These are phyloP conservation scores for Psettodes erumei DNA, from an alignment of 2,113 vertebrate species.

Conservation along the genomic window DNA sequence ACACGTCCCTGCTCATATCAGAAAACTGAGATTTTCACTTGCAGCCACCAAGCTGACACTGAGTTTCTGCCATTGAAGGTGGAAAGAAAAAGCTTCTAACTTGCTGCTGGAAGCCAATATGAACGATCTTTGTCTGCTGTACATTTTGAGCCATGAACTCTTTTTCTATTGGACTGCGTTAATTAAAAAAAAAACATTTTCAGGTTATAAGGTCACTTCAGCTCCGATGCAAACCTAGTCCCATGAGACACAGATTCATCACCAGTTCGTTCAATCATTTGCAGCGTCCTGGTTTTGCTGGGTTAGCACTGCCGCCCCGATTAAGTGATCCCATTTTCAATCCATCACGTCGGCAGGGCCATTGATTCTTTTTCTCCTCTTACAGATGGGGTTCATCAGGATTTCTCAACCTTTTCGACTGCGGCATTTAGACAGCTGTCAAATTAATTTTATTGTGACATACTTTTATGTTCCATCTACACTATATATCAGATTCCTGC, in stretches of 20 bases:
- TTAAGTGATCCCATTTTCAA: constrained; percentile 56
- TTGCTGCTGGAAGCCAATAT: constrained; percentile 11
- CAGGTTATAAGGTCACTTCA: constrained; percentile 29
- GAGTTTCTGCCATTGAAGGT: background rate
- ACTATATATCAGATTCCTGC: background rate
- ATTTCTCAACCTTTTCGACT: constrained; percentile 15
- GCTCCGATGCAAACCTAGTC: constrained; percentile 11
- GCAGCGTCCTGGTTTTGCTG: constrained; percentile 58
- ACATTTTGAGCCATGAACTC: background rate
- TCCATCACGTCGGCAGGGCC: constrained; percentile 50
- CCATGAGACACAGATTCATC: constrained; percentile 37
- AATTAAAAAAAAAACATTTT: constrained; percentile 20
- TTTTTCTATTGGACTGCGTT: background rate
- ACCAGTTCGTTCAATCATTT: constrained; percentile 30
- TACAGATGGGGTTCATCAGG: constrained; percentile 10
- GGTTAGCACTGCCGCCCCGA: constrained; percentile 53
- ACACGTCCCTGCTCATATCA: background rate
- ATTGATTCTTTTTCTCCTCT: constrained; percentile 59
- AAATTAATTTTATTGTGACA: background rate
- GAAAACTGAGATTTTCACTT: background rate
- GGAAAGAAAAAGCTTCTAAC: background rate
- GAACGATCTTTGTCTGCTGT: background rate
- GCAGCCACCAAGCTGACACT: background rate
- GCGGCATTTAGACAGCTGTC: constrained; percentile 2
- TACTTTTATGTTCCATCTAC: background rate